phyloP scores from a whole-genome alignment of 2,113 vertebrate genomes.

The Sterna hirundo region DNA sequence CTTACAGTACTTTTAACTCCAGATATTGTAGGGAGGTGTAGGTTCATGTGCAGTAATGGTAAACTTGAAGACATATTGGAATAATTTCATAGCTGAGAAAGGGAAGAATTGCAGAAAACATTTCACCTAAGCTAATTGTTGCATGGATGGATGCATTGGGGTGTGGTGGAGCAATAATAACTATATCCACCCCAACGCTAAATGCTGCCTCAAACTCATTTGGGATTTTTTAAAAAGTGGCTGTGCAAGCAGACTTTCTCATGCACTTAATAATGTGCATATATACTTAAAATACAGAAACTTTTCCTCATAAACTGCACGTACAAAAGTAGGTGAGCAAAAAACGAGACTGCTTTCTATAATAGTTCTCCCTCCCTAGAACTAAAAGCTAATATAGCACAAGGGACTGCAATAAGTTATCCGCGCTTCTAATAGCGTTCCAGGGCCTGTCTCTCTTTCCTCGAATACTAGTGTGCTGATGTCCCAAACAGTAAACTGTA shows the following conservation, averaged over 20 bases:
- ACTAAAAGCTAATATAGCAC: neutral
- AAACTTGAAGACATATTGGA: neutral
- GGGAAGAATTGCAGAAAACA: neutral
- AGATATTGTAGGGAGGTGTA: constrained; percentile 5
- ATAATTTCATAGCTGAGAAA: neutral
- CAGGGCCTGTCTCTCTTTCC: neutral
- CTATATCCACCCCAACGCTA: neutral
- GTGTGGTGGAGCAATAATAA: neutral
- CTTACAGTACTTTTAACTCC: constrained; percentile 46
- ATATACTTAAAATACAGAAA: neutral
- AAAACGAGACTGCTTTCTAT: neutral
- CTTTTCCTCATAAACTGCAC: neutral
- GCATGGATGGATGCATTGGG: neutral
- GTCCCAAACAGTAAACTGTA: neutral
- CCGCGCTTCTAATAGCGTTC: neutral
- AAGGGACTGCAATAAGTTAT: neutral
- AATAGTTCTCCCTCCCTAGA: neutral
- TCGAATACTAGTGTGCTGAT: neutral
- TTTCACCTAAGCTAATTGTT: neutral
- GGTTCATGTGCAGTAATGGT: neutral
- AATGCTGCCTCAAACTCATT: neutral
- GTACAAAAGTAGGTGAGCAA: neutral
- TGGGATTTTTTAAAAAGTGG: neutral
- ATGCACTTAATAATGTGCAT: neutral
- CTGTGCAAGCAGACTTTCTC: neutral